Evolutionary conservation across 2,797 vertebrate species (phyloP).

Genomic region (Siniperca obscura): DNA sequence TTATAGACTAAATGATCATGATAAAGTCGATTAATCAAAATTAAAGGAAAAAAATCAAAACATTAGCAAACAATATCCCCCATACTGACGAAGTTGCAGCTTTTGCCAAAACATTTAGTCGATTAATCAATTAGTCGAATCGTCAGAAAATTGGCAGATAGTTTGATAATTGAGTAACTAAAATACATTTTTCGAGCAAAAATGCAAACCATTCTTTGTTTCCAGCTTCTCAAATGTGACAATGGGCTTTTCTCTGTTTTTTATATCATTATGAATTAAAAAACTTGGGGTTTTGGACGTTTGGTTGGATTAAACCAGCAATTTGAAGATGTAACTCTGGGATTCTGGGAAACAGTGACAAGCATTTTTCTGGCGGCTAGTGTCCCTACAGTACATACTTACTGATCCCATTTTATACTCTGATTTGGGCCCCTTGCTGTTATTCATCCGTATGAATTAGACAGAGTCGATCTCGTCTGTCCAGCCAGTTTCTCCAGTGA

Average conservation of each 20-base stretch:
- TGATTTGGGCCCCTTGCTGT: background rate
- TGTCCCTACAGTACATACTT: too few species aligned
- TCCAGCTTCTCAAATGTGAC: background rate
- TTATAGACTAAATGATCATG: background rate
- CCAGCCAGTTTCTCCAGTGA: constrained; percentile 18
- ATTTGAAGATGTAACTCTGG: background rate
- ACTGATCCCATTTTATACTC: background rate
- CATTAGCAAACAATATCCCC: background rate
- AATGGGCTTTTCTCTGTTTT: background rate
- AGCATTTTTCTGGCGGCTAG: background rate
- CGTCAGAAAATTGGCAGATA: background rate
- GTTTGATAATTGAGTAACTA: too few species aligned
- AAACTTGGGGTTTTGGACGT: background rate
- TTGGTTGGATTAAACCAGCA: background rate
- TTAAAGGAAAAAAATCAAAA: background rate
- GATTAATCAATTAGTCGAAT: background rate
- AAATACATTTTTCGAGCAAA: too few species aligned
- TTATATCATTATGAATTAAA: background rate
- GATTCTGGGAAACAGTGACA: background rate
- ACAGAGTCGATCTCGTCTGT: background rate
- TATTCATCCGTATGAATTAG: background rate
- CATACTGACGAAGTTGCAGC: background rate
- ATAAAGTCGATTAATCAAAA: too few species aligned
- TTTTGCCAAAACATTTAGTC: background rate
- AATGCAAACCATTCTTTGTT: background rate